Percentiles rank a stretch among this genome's conserved stretches.
Evolutionary conservation across 1,140 invertebrate species (phyloP).

Genomic region (Mycetomoellerius zeteki): DNA sequence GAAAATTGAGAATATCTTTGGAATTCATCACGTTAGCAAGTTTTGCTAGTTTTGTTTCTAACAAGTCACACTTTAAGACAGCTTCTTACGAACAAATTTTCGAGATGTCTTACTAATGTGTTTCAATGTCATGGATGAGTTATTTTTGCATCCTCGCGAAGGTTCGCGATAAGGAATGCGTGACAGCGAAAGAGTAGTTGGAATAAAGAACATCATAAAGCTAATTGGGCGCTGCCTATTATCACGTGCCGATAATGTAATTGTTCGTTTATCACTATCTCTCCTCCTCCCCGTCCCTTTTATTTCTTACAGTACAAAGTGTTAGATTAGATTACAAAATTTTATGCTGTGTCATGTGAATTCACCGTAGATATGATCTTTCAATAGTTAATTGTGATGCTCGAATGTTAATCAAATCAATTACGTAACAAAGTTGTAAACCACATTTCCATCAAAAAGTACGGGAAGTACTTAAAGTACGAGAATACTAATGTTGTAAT

Average conservation of each 20-base stretch:
- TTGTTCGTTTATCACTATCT: conserved; percentile 36
- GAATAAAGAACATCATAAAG: conserved; percentile 34
- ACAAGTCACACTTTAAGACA: not conserved
- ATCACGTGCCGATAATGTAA: conserved; percentile 51
- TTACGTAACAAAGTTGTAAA: not conserved
- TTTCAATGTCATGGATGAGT: conserved; percentile 42
- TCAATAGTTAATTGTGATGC: too few relatives aligned
- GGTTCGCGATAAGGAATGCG: conserved; percentile 37
- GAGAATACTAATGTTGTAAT: not conserved
- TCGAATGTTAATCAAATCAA: not conserved
- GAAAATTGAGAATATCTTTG: not conserved
- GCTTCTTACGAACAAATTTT: not conserved
- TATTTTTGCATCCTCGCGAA: conserved; percentile 37
- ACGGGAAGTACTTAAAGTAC: not conserved
- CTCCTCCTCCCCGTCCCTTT: not conserved
- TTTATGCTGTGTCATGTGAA: conserved; percentile 18
- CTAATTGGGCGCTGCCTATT: conserved; percentile 42
- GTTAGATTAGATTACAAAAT: conserved; percentile 32
- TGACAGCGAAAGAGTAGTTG: conserved; percentile 21
- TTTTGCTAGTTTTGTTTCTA: not conserved
- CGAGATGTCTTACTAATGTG: not conserved
- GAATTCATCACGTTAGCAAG: not conserved
- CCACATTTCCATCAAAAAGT: not conserved
- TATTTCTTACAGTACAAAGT: not conserved
- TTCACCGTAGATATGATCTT: not conserved